These are phyloP conservation scores for Siniperca scherzeri DNA, from an alignment of 2,797 vertebrate species.

Conservation along the genomic window DNA sequence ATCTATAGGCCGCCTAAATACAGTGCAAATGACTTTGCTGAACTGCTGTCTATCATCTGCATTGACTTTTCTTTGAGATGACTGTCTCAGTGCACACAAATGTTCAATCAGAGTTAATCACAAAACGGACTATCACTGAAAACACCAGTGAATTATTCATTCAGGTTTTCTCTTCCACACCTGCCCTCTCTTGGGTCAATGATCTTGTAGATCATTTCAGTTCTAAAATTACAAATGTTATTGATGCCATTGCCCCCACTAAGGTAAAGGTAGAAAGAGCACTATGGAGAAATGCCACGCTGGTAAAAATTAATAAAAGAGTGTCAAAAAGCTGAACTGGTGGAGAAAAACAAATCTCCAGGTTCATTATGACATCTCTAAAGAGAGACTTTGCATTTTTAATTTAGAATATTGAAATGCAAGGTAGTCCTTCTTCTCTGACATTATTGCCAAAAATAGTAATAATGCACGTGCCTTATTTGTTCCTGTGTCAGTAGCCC, in stretches of 20 bases:
- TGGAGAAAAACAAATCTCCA: neutral
- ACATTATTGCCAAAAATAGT: neutral
- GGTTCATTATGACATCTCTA: neutral
- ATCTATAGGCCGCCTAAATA: no score
- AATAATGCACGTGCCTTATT: neutral
- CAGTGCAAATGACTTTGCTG: no score
- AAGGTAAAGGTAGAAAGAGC: neutral
- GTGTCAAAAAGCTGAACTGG: neutral
- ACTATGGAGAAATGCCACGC: neutral
- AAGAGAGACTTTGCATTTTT: neutral
- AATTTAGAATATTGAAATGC: neutral
- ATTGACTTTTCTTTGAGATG: neutral
- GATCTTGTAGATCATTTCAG: neutral
- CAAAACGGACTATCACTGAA: neutral
- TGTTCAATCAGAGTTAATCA: neutral
- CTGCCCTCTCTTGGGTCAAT: neutral
- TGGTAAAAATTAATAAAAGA: neutral
- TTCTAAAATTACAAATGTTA: neutral
- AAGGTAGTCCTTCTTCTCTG: neutral
- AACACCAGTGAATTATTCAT: neutral
- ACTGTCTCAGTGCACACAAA: slow-evolving; percentile 1
- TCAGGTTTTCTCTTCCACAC: neutral
- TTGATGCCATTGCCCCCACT: neutral
- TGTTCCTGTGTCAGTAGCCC: neutral
- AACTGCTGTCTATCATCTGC: no score